Percentiles rank a stretch among this genome's conserved stretches.
These are phyloP conservation scores for Acromyrmex heyeri DNA, from an alignment of 1,140 invertebrate genomes.

Conservation along the genomic window DNA sequence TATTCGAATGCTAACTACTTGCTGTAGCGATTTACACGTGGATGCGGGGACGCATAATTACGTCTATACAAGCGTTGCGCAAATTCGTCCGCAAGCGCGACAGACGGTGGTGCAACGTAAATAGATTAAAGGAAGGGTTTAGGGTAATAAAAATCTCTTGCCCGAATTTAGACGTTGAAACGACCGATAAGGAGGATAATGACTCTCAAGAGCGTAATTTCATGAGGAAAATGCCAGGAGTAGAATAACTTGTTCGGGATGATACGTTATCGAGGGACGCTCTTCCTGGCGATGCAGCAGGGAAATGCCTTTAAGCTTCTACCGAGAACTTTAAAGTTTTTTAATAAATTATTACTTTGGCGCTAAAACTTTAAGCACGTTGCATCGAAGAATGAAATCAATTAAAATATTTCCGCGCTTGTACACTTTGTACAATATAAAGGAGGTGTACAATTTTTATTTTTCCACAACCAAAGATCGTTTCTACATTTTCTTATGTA, in stretches of 20 bases:
- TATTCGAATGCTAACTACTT: conserved; percentile 64
- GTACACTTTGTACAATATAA: neutral
- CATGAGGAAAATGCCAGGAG: neutral
- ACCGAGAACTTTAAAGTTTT: neutral
- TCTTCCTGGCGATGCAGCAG: conserved; percentile 15
- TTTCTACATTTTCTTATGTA: too few species aligned
- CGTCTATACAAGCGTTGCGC: conserved; percentile 33
- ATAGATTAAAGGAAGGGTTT: conserved; percentile 56
- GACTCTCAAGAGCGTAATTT: conserved; percentile 20
- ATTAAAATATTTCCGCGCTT: neutral
- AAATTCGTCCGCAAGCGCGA: conserved; percentile 36
- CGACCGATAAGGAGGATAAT: conserved; percentile 17
- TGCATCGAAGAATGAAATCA: neutral
- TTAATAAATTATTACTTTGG: neutral
- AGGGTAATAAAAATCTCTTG: conserved; percentile 62
- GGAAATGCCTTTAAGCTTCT: neutral
- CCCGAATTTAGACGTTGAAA: conserved; percentile 30
- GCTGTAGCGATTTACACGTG: conserved; percentile 23
- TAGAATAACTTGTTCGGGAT: conserved; percentile 2
- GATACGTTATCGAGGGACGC: conserved; percentile 26
- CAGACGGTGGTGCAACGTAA: conserved; percentile 41
- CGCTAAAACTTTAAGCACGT: neutral
- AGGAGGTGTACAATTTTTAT: too few species aligned
- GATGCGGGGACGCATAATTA: conserved; percentile 52
- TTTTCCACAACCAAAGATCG: too few species aligned